Conservation (phyloP, 2,113 vertebrate genomes). For the Lepisosteus osseus region DNA sequence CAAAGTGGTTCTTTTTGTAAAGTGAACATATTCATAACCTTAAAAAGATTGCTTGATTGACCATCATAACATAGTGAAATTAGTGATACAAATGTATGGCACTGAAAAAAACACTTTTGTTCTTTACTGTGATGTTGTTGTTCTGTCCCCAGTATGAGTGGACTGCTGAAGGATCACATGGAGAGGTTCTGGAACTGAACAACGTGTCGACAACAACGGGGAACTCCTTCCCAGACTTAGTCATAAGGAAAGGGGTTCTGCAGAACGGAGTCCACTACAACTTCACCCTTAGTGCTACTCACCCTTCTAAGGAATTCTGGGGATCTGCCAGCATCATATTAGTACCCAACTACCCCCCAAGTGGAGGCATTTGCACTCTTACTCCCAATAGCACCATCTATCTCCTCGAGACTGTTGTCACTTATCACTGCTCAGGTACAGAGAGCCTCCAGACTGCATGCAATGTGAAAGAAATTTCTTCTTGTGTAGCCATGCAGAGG, state of each 20-base stretch:
- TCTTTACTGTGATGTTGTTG: neutral
- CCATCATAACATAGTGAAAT: too few relatives aligned
- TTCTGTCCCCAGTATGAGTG: constrained; percentile 58
- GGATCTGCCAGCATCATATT: constrained; percentile 57
- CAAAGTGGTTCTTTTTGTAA: too few relatives aligned
- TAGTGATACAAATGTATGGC: too few relatives aligned
- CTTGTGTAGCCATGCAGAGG: too few relatives aligned
- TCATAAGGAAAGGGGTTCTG: constrained; percentile 52
- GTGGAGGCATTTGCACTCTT: constrained; percentile 59
- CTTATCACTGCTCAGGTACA: constrained; percentile 68
- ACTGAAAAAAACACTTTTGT: too few relatives aligned
- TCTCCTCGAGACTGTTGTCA: constrained; percentile 57
- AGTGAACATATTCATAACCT: too few relatives aligned
- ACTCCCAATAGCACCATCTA: constrained; percentile 46
- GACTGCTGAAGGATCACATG: constrained; percentile 50
- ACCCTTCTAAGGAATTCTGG: constrained; percentile 38
- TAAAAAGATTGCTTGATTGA: too few relatives aligned
- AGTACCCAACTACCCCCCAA: constrained; percentile 46
- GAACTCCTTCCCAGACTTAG: constrained; percentile 43
- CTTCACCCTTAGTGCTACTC: constrained; percentile 59
- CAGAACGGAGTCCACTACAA: constrained; percentile 51
- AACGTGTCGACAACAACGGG: constrained; percentile 48
- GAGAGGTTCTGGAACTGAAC: constrained; percentile 49
- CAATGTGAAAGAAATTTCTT: too few relatives aligned
- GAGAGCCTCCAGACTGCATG: neutral